Conservation (phyloP, 2,888 invertebrate genomes). For the Pristionchus entomophagus region DNA sequence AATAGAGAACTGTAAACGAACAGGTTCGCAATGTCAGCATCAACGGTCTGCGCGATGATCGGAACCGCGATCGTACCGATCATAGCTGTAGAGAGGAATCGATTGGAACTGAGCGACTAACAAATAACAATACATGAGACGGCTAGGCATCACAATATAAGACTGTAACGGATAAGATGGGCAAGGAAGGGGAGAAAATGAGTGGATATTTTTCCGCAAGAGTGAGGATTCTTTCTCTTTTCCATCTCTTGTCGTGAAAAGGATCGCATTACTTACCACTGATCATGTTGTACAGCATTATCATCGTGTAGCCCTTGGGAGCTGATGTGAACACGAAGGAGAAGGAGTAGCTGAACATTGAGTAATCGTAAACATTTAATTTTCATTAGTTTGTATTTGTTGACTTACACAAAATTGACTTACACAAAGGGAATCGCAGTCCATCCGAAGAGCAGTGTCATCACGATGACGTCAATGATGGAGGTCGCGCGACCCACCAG, state of each 20-base stretch:
- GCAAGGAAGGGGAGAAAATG: too few relatives aligned
- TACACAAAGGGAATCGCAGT: slow-evolving; percentile 62
- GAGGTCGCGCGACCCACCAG: slow-evolving; percentile 46
- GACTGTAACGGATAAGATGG: too few relatives aligned
- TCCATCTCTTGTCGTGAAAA: not conserved
- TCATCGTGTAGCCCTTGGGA: slow-evolving; percentile 70
- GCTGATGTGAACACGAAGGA: slow-evolving; percentile 68
- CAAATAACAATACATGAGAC: too few relatives aligned
- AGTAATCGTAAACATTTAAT: not conserved
- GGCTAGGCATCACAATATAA: too few relatives aligned
- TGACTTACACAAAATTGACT: not conserved
- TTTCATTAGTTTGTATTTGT: not conserved
- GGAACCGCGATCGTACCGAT: slow-evolving; percentile 59
- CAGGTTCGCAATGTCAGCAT: slow-evolving; percentile 49
- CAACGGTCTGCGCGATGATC: slow-evolving; percentile 50
- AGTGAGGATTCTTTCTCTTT: too few relatives aligned
- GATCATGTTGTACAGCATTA: slow-evolving; percentile 68
- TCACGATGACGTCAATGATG: slow-evolving; percentile 55
- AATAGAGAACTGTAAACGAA: not conserved
- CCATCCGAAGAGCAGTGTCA: slow-evolving; percentile 65
- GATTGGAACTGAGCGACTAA: too few relatives aligned
- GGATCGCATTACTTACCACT: slow-evolving; percentile 53
- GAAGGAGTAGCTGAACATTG: slow-evolving; percentile 57
- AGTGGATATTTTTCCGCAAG: too few relatives aligned
- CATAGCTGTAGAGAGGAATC: slow-evolving; percentile 50